Evolutionary conservation across 2,113 vertebrate species (phyloP), one percentile per base, ranked within the genome.

Genomic region (Pithys albifrons): DNA sequence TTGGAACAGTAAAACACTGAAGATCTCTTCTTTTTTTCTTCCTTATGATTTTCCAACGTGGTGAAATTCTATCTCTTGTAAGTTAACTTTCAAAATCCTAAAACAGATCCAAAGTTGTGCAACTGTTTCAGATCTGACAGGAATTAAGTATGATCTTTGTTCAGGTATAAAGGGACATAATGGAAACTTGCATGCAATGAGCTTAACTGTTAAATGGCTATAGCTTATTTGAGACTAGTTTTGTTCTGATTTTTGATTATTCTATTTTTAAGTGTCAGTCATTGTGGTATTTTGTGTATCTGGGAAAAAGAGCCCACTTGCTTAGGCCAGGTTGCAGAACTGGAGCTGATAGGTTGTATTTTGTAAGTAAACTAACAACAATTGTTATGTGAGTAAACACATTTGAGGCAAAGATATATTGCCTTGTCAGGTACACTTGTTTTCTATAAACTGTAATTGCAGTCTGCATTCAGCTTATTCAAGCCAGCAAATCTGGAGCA

Each of bases 401-500:
- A 74, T 77, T 95, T 59, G 58, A 81, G 61, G 52, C 75, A 61
- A 94, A 92, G 61, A 91, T 85, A 37, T 14, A 75, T 75, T 72
- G 70, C 54, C 28, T 49, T 94, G 80, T 92, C 84, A 94, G 87
- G 91, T 95, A 41, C 85, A 61, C 93, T 94, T 95, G 84, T 92
- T 91, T 91, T 87, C 45, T 89, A 78, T 78, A 76, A 94, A 92
- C 57, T 91, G 49, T 91, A 91, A 88, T 87, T 93, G 41, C 71
- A 83, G 57, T 73, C 54, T 93, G 65, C 66, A 33, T 9, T 88
- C 54, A 91, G 88, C 79, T 93, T 97, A 65, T 77, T 75, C 58
- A 83, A 94, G 94, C 84, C 95, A 95, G 87, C 81, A 96, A 93
- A 95, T 97, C 85, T 95, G 95, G 91, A 95, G 80, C 46, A 52